Percentiles rank a stretch among this genome's conserved stretches.
Conservation (phyloP, 2,113 vertebrate genomes). For the Lota lota region DNA sequence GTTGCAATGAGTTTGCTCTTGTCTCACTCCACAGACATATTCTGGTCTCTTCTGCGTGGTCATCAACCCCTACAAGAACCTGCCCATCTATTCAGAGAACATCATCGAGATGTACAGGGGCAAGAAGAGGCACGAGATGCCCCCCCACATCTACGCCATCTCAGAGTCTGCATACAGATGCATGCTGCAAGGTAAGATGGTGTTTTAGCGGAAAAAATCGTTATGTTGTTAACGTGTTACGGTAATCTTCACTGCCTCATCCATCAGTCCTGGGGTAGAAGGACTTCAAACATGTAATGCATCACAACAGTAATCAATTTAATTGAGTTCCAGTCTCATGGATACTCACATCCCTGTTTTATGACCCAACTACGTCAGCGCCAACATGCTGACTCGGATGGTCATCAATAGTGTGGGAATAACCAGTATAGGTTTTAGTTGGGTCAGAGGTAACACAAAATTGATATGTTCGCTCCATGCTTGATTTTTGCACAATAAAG, state of each 20-base stretch:
- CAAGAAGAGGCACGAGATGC: conserved; percentile 98
- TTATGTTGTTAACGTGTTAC: not conserved
- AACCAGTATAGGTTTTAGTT: too few relatives aligned
- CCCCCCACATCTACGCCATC: conserved; percentile 97
- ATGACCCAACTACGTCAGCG: too few relatives aligned
- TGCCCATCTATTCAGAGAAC: conserved; percentile 97
- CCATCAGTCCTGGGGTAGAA: not conserved
- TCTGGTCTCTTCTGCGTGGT: conserved; percentile 98
- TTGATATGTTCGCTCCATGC: too few relatives aligned
- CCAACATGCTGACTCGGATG: too few relatives aligned
- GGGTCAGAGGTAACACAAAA: too few relatives aligned
- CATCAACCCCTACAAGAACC: conserved; percentile 98
- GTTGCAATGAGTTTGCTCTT: not conserved
- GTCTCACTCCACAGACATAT: conserved; percentile 81
- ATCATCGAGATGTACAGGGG: conserved; percentile 99
- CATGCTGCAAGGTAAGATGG: conserved; percentile 94
- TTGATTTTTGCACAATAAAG: too few relatives aligned
- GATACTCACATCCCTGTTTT: not conserved
- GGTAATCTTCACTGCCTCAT: not conserved
- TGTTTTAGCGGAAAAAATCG: not conserved
- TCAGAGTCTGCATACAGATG: conserved; percentile 96
- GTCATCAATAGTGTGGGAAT: too few relatives aligned
- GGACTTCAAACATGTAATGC: not conserved
- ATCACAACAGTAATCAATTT: not conserved
- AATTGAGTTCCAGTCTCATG: not conserved